These are phyloP conservation scores for Uropsilus gracilis DNA, from an alignment of 2,113 vertebrate species.

Conservation along the genomic window DNA sequence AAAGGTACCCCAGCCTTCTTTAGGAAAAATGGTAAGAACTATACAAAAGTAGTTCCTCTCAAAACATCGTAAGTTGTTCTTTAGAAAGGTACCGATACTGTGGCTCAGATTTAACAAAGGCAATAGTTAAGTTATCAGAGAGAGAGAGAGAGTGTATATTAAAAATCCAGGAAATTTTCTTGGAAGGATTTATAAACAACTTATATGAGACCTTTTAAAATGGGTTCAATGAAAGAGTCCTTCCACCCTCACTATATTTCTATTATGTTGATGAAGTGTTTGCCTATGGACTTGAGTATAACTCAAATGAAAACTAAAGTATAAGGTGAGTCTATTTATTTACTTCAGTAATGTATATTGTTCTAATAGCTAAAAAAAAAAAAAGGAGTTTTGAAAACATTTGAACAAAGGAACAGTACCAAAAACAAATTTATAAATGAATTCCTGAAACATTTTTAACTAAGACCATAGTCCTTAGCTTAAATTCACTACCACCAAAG, in stretches of 20 bases:
- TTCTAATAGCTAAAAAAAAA: not conserved
- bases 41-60: not conserved
- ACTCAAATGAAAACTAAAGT: slow-evolving; percentile 11
- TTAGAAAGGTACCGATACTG: slow-evolving; percentile 36
- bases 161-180: slow-evolving; percentile 13
- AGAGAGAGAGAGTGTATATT: not conserved
- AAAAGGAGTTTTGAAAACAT: slow-evolving; percentile 24
- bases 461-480: not conserved
- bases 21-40: not conserved
- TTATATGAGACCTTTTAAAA: slow-evolving; percentile 44
- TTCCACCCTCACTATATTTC: slow-evolving; percentile 19
- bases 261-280: not conserved
- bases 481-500: slow-evolving; percentile 9
- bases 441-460: not conserved
- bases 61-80: slow-evolving; percentile 40
- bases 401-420: not conserved
- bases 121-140: slow-evolving; percentile 11
- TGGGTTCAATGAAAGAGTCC: not conserved
- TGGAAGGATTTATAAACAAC: slow-evolving; percentile 20
- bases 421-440: not conserved
- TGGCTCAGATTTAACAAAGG: slow-evolving; percentile 33
- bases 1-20: not conserved
- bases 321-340: not conserved
- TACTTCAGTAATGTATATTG: slow-evolving; percentile 26
- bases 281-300: not conserved